phyloP scores from a whole-genome alignment of 2,797 vertebrate genomes.

The Xenops minutus region DNA sequence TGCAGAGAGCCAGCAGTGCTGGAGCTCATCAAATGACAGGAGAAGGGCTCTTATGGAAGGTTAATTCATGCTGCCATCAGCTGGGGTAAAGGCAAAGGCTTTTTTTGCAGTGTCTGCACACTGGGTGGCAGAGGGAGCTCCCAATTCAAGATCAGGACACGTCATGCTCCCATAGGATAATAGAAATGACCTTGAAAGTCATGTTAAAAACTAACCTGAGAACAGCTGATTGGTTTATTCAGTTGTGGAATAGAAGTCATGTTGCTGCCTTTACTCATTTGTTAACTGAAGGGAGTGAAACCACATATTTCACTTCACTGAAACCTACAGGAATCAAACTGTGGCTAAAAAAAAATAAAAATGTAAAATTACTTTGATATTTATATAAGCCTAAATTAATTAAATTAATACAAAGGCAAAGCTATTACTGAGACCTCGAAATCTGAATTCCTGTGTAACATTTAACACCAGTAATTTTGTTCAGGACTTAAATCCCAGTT shows the following conservation, averaged over 20 bases:
- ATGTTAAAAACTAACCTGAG: background rate
- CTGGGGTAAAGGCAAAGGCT: background rate
- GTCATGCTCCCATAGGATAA: background rate
- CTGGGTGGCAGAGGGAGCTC: background rate
- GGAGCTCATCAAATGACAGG: background rate
- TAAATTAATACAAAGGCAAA: background rate
- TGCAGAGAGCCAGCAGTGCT: background rate
- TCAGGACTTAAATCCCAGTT: background rate
- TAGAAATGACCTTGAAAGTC: background rate
- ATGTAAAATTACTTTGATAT: background rate
- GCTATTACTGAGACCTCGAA: background rate
- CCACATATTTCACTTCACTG: background rate
- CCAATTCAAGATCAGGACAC: background rate
- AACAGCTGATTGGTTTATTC: background rate
- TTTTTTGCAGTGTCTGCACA: background rate
- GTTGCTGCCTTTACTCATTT: conserved; percentile 49
- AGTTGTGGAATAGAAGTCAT: background rate
- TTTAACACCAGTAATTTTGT: background rate
- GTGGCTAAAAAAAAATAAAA: background rate
- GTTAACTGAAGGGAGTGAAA: conserved; percentile 42
- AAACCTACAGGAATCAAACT: background rate
- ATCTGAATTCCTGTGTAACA: background rate
- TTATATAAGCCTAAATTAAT: background rate
- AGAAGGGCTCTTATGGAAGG: background rate
- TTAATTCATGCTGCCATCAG: background rate